A percentile compares a stretch with the other conserved stretches of the same genome.
phyloP scores from a whole-genome alignment of 2,888 invertebrate genomes.

The Pandemis corylana region DNA sequence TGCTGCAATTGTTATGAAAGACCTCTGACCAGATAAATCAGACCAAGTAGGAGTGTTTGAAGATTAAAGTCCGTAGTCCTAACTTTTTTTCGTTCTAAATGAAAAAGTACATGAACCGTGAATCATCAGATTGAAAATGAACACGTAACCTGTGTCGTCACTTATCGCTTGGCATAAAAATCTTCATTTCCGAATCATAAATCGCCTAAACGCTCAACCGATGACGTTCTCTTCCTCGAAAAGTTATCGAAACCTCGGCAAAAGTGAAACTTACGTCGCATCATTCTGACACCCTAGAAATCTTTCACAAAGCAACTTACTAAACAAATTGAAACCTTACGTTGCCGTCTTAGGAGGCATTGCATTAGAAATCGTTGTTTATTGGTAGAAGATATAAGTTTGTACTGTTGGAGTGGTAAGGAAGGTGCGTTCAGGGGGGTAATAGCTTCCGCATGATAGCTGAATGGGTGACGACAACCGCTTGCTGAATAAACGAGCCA shows the following conservation, averaged over 20 bases:
- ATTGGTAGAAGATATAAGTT: conserved; percentile 21
- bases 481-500: conserved; percentile 32
- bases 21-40: too few species aligned
- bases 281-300: conserved; percentile 52
- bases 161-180: conserved; percentile 3
- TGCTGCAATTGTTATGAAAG: too few species aligned
- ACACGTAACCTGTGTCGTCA: not conserved
- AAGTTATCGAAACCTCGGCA: conserved; percentile 44
- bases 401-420: conserved; percentile 35
- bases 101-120: not conserved
- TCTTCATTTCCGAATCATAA: conserved; percentile 20
- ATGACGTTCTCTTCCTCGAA: conserved; percentile 24
- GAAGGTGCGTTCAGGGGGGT: conserved; percentile 46
- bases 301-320: conserved; percentile 43
- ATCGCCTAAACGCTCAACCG: conserved; percentile 17
- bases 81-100: too few species aligned
- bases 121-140: not conserved
- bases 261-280: conserved; percentile 62
- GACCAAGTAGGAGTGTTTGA: too few species aligned
- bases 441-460: conserved; percentile 69
- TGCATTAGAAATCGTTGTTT: conserved; percentile 18
- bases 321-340: conserved; percentile 22
- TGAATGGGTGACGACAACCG: conserved; percentile 54
- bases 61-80: too few species aligned
- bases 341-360: conserved; percentile 11